Percentiles rank a stretch among this genome's conserved stretches.
phyloP scores from a whole-genome alignment of 1,140 invertebrate genomes.

The Bombus waltoni region DNA sequence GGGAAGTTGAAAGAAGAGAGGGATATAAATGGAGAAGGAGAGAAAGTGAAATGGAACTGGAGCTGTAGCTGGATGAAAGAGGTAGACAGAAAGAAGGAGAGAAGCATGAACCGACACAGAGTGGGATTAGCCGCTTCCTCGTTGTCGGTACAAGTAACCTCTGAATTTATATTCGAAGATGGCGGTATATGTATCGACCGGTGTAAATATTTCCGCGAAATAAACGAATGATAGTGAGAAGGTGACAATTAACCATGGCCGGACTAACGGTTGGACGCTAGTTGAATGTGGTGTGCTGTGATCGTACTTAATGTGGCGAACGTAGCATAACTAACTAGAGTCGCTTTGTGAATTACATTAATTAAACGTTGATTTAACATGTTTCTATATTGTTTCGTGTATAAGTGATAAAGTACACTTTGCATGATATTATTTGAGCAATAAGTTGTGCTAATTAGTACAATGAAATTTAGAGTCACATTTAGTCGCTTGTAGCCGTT shows the following conservation, averaged over 20 bases:
- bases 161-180: conserved; percentile 63
- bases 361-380: neutral
- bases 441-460: too few relatives aligned
- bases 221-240: neutral
- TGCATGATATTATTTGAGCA: neutral
- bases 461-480: too few relatives aligned
- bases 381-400: neutral
- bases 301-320: neutral
- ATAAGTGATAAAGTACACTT: too few relatives aligned
- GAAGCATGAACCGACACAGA: neutral
- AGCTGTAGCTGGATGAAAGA: neutral
- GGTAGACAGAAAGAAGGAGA: neutral
- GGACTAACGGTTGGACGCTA: too few relatives aligned
- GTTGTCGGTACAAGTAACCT: conserved; percentile 56
- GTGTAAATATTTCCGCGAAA: conserved; percentile 40
- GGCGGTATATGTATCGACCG: conserved; percentile 40
- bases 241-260: neutral
- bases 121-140: conserved; percentile 48
- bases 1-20: conserved; percentile 21
- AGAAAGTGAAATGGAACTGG: neutral
- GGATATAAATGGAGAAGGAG: neutral
- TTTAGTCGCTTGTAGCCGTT: neutral
- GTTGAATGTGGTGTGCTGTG: too few relatives aligned
- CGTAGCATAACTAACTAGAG: neutral
- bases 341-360: neutral